Evolutionary conservation across 2,797 vertebrate genomes (phyloP).

Genomic region (Callimico goeldii): DNA sequence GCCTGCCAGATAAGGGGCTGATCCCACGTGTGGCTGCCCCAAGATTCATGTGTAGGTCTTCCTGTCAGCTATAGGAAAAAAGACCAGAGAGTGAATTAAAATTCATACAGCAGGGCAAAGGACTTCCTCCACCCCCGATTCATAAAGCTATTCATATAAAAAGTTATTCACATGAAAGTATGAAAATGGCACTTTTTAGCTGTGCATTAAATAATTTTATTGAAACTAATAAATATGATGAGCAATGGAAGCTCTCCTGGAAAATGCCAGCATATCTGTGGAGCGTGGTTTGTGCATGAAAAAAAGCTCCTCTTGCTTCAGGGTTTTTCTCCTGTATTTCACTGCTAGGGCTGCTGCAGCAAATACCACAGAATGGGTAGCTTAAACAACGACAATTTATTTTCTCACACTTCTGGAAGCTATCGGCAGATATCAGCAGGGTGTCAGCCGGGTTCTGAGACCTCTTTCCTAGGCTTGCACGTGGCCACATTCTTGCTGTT

Average conservation of each 20-base stretch:
- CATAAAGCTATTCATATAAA: not conserved
- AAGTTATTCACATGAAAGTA: not conserved
- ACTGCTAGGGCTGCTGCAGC: too few species aligned
- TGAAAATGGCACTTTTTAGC: not conserved
- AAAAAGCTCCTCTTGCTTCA: not conserved
- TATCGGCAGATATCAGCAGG: not conserved
- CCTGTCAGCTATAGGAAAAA: not conserved
- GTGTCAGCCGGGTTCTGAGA: not conserved
- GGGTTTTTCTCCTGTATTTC: too few species aligned
- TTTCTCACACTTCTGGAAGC: not conserved
- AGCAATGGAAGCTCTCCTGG: not conserved
- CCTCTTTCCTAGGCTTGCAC: not conserved
- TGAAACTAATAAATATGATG: not conserved
- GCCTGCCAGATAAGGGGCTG: not conserved
- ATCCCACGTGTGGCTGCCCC: fast-evolving
- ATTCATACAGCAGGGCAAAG: not conserved
- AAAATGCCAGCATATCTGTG: not conserved
- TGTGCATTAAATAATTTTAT: not conserved
- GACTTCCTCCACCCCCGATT: too few species aligned
- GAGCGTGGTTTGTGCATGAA: not conserved
- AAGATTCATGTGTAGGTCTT: not conserved
- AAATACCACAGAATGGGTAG: not conserved
- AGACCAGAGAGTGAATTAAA: not conserved
- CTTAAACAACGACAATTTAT: not conserved
- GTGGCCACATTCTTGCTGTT: not conserved